A percentile compares a stretch with the other conserved stretches of the same genome.
Evolutionary conservation across 1,140 invertebrate genomes (phyloP).

Genomic region (Trachymyrmex septentrionalis): DNA sequence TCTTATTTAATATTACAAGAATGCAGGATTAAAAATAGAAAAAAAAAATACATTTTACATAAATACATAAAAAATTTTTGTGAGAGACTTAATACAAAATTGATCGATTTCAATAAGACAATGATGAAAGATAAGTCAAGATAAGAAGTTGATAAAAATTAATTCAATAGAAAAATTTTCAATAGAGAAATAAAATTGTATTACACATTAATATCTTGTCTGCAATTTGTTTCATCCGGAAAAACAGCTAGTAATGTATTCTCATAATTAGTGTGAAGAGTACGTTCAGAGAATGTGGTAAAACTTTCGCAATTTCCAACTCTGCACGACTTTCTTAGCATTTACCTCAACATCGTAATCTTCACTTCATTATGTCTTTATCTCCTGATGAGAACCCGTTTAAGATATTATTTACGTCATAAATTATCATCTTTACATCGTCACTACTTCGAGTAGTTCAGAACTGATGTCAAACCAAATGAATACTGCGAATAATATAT

Average conservation of each 20-base stretch:
- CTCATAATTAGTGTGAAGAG: neutral
- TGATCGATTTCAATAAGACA: neutral
- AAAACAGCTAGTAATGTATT: neutral
- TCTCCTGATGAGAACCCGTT: neutral
- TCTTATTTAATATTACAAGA: neutral
- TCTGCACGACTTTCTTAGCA: neutral
- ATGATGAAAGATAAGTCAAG: neutral
- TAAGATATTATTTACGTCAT: constrained; percentile 25
- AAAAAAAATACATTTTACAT: too few relatives aligned
- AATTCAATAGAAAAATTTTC: neutral
- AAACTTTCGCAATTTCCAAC: constrained; percentile 46
- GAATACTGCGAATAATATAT: too few relatives aligned
- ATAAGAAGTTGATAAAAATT: neutral
- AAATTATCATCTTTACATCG: neutral
- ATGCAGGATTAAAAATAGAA: neutral
- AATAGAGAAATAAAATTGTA: neutral
- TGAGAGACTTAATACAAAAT: neutral
- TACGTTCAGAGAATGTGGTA: neutral
- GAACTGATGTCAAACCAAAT: neutral
- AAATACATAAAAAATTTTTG: neutral
- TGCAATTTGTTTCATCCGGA: neutral
- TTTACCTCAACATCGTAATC: neutral
- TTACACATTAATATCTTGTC: constrained; percentile 16
- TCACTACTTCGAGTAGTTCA: neutral
- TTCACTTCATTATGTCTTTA: constrained; percentile 15